Evolutionary conservation across 2,888 invertebrate species (phyloP), one percentile per base, ranked within the genome.

Genomic region (Phrixothrix hirtus): DNA sequence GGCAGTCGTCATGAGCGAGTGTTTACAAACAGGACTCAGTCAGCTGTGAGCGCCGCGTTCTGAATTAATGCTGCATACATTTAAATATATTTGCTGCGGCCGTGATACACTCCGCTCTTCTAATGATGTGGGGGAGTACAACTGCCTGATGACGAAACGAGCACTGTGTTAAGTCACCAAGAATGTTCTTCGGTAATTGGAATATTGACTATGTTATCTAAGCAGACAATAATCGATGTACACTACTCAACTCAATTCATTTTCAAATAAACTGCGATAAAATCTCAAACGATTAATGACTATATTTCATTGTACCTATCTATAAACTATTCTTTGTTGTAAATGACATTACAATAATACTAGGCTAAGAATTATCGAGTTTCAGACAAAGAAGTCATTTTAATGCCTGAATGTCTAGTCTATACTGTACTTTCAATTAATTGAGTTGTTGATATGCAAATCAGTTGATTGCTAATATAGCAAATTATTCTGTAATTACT

Each of bases 31-130:
- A 76, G 74, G 71, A 70, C 67, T 69, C 74, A 76, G 75, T 76
- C 76, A 76, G 76, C 75, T 76, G 76, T 75, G 74, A 75, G 75
- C 72, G 72, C 69, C 73, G 73, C 75, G 75, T 67, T 67, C 71
- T 74, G 75, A 75, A 75, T 76, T 76, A 75, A 75, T 75, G 75
- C 72, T 69, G 75, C 75, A 76, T 76, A 76, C 72, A 76, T 76
- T 76, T 76, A 75, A 76, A 76, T 76, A 76, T 71, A 76, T 76
- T 76, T 76, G 69, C 72, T 63, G 55, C 52, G 55, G 54, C 59
- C 55, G 50, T 59, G 53, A 58, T 58, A 57, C 57, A 53, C 57
- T 51, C 57, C 55, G 46, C 46, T 55, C 55, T 52, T 57, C 50
- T 57, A 55, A 55, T 58, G 55, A 55, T 52, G 42, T 51, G 48